Conservation (phyloP, 2,888 invertebrate species). For the Panorpa germanica region DNA sequence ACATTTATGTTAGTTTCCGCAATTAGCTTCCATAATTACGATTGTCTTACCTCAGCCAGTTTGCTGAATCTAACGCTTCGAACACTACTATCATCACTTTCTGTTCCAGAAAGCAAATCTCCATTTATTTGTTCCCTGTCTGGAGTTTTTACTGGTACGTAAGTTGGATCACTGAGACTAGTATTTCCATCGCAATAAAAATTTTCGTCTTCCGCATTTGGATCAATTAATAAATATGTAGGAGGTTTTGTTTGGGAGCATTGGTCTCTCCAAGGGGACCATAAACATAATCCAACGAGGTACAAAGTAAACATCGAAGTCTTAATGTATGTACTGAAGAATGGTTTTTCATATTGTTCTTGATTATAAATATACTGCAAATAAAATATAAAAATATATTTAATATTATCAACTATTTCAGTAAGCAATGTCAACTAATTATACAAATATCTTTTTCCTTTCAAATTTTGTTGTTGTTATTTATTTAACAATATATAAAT, state of each 20-base stretch:
- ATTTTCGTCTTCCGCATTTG: constrained; percentile 60
- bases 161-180: constrained; percentile 67
- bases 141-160: constrained; percentile 67
- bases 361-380: constrained; percentile 71
- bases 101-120: constrained; percentile 66
- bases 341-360: constrained; percentile 80
- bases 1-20: not conserved
- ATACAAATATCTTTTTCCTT: not conserved
- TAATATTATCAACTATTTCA: constrained; percentile 2
- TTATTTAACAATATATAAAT: too few species aligned
- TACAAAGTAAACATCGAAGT: constrained; percentile 88
- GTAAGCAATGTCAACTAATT: constrained; percentile 1
- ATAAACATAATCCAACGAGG: constrained; percentile 71
- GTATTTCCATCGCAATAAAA: constrained; percentile 43
- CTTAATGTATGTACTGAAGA: constrained; percentile 89
- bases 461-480: not conserved
- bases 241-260: constrained; percentile 26
- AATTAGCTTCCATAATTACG: constrained; percentile 13
- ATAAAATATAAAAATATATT: constrained; percentile 14
- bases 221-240: constrained; percentile 45
- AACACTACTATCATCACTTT: constrained; percentile 70
- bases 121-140: constrained; percentile 21
- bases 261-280: constrained; percentile 78
- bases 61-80: constrained; percentile 82
- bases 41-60: constrained; percentile 46